Percentiles rank a stretch among this genome's conserved stretches.
phyloP scores from a whole-genome alignment of 2,797 vertebrate genomes.

The Rhabdophis nuchalis region DNA sequence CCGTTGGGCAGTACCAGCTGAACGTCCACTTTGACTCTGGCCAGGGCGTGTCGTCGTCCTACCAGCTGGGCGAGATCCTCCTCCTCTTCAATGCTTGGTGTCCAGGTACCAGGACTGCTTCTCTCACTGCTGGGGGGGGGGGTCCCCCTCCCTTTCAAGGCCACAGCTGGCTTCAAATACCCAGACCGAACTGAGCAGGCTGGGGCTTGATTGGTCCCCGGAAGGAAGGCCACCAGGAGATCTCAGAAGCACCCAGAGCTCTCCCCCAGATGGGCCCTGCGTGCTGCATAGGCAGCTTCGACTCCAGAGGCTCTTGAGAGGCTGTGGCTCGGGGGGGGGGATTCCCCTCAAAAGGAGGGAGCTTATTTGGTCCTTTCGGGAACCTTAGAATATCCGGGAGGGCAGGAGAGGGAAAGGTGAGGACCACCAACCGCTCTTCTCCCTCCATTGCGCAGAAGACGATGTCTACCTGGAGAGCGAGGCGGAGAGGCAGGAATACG shows the following conservation, averaged over 20 bases:
- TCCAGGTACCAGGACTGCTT: conserved; percentile 52
- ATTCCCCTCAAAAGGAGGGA: neutral
- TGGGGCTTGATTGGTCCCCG: neutral
- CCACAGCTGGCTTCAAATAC: neutral
- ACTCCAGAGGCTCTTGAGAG: neutral
- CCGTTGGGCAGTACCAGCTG: conserved; percentile 59
- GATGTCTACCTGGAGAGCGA: conserved; percentile 70
- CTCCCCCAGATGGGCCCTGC: neutral
- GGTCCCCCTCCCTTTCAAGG: neutral
- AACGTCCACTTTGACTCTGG: conserved; percentile 54
- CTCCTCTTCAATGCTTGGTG: conserved; percentile 72
- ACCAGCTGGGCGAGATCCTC: conserved; percentile 60
- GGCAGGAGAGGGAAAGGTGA: no score
- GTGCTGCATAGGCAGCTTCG: neutral
- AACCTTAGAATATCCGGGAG: no score
- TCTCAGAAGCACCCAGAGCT: neutral
- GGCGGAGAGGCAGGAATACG: conserved; percentile 71
- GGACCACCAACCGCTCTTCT: neutral
- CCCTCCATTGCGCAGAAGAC: conserved; percentile 66
- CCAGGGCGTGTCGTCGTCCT: conserved; percentile 34
- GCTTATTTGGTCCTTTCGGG: neutral
- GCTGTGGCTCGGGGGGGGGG: neutral
- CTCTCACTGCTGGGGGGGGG: no score
- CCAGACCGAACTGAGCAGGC: neutral
- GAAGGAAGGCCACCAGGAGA: neutral